A percentile compares a stretch with the other conserved stretches of the same genome.
Conservation (phyloP, 92 coral and sea anemone species). For the Umimayanthus chanpuru region DNA sequence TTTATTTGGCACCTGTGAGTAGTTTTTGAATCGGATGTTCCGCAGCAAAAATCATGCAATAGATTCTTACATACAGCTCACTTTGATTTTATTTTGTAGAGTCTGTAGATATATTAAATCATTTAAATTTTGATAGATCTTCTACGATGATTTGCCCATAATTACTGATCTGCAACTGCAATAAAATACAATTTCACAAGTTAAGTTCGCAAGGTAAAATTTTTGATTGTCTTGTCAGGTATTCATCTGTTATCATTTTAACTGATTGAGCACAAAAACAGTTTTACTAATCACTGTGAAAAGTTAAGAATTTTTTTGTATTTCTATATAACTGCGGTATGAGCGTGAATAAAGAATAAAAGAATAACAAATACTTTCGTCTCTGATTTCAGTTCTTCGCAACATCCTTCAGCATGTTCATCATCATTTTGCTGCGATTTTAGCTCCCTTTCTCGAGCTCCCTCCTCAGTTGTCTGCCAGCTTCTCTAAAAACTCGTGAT, state of each 20-base stretch:
- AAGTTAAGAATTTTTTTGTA: neutral
- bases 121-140: neutral
- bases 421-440: conserved; percentile 19
- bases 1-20: neutral
- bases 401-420: conserved; percentile 3
- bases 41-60: neutral
- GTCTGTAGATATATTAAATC: no score
- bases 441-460: neutral
- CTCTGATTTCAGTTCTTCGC: neutral
- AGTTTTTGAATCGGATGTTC: neutral
- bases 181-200: neutral
- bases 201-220: neutral
- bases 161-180: neutral
- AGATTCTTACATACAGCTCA: neutral
- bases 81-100: conserved; percentile 9
- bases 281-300: no score
- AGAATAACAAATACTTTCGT: neutral
- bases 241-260: neutral
- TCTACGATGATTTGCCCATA: neutral
- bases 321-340: neutral
- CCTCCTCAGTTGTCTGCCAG: conserved; percentile 10
- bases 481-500: conserved; percentile 4
- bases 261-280: no score
- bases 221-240: conserved; percentile 5
- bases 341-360: neutral